phyloP scores from a whole-genome alignment of 2,888 invertebrate genomes.

The Rhagium mordax region DNA sequence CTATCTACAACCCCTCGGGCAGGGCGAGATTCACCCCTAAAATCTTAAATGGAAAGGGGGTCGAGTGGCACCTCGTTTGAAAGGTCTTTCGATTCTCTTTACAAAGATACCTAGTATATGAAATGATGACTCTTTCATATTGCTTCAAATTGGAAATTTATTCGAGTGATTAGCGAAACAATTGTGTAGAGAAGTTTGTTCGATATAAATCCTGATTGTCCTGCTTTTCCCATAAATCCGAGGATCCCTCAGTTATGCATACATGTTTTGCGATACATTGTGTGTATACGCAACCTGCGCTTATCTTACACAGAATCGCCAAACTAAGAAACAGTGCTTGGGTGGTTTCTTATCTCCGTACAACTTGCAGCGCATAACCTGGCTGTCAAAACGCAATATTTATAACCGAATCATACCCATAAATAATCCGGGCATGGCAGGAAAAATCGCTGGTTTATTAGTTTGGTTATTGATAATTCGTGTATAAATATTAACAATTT shows the following conservation, averaged over 20 bases:
- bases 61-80: too few species aligned
- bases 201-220: neutral
- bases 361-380: constrained; percentile 29
- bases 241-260: constrained; percentile 24
- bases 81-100: too few species aligned
- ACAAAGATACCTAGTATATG: too few species aligned
- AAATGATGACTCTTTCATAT: too few species aligned
- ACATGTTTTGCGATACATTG: constrained; percentile 33
- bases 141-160: too few species aligned
- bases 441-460: constrained; percentile 38
- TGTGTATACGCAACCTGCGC: constrained; percentile 31
- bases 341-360: constrained; percentile 35
- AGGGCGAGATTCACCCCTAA: too few species aligned
- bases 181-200: too few species aligned
- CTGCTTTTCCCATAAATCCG: constrained; percentile 12
- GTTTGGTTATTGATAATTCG: constrained; percentile 41
- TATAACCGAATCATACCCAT: constrained; percentile 25
- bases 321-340: constrained; percentile 36
- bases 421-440: constrained; percentile 28
- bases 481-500: constrained; percentile 40
- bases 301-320: constrained; percentile 38
- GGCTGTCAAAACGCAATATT: constrained; percentile 33
- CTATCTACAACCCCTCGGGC: too few species aligned
- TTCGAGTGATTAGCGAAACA: too few species aligned
- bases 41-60: too few species aligned